A percentile compares a stretch with the other conserved stretches of the same genome.
phyloP scores from a whole-genome alignment of 2,113 vertebrate genomes.

The Noctilio leporinus region DNA sequence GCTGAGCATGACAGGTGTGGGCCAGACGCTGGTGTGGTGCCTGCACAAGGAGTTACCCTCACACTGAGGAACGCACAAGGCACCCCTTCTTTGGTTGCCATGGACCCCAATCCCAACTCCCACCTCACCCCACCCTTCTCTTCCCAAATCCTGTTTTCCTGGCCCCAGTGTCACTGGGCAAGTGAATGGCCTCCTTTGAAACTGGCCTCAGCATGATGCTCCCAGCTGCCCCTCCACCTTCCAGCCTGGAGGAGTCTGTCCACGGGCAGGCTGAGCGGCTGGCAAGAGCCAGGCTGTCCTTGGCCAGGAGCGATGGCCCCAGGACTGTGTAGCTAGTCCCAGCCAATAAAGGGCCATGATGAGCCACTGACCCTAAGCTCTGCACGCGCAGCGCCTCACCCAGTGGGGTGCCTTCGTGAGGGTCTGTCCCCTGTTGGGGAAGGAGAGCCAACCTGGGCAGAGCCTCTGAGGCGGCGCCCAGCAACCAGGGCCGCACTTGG shows the following conservation, averaged over 20 bases:
- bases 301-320: not conserved
- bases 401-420: accelerated
- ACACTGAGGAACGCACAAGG: not conserved
- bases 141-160: not conserved
- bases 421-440: not conserved
- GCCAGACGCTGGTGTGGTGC: conserved; percentile 98
- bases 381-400: not conserved
- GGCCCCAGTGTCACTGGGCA: not conserved
- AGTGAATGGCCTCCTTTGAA: not conserved
- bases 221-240: not conserved
- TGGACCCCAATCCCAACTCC: not conserved
- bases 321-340: not conserved
- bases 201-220: not conserved
- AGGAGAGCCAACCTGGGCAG: not conserved
- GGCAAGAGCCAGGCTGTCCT: not conserved
- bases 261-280: not conserved
- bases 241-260: not conserved
- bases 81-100: not conserved
- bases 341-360: conserved; percentile 57
- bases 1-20: conserved; percentile 94
- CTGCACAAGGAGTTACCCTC: conserved; percentile 86
- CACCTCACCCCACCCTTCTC: not conserved
- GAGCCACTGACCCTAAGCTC: not conserved
- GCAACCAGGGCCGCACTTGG: not conserved
- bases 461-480: not conserved